Evolutionary conservation across 1,140 invertebrate genomes (phyloP).

Genomic region (Drosophila kanapiae): DNA sequence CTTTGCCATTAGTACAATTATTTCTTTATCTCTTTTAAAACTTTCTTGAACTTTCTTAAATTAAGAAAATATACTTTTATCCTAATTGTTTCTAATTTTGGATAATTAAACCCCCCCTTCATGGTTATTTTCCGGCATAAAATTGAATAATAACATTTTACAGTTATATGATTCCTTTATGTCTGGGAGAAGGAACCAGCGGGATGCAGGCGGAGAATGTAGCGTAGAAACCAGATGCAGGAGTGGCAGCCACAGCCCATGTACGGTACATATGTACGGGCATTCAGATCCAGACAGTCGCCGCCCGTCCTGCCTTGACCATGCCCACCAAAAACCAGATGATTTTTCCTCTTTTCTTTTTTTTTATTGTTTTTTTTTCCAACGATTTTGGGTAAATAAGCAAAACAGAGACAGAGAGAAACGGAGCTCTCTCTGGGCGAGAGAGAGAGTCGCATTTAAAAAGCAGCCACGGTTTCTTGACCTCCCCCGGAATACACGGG

Average conservation of each 20-base stretch:
- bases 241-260: slow-evolving; percentile 56
- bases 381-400: slow-evolving; percentile 65
- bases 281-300: slow-evolving; percentile 51
- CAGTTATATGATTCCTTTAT: slow-evolving; percentile 79
- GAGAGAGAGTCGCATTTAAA: slow-evolving; percentile 34
- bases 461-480: slow-evolving; percentile 72
- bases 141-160: slow-evolving; percentile 80
- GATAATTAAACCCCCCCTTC: slow-evolving; percentile 11
- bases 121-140: slow-evolving; percentile 43
- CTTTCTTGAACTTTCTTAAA: neutral
- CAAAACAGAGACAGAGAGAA: slow-evolving; percentile 34
- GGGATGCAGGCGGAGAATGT: slow-evolving; percentile 6
- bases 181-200: slow-evolving; percentile 36
- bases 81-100: slow-evolving; percentile 15
- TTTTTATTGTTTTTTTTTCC: slow-evolving; percentile 7
- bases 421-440: slow-evolving; percentile 6
- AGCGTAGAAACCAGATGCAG: slow-evolving; percentile 12
- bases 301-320: slow-evolving; percentile 69
- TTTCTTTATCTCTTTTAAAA: no score
- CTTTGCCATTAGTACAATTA: no score
- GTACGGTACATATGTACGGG: slow-evolving; percentile 54
- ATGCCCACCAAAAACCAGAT: slow-evolving; percentile 68
- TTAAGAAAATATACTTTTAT: neutral
- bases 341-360: slow-evolving; percentile 33
- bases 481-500: slow-evolving; percentile 62